Conservation (phyloP, 1,140 invertebrate species). For the Rhynchophorus ferrugineus region DNA sequence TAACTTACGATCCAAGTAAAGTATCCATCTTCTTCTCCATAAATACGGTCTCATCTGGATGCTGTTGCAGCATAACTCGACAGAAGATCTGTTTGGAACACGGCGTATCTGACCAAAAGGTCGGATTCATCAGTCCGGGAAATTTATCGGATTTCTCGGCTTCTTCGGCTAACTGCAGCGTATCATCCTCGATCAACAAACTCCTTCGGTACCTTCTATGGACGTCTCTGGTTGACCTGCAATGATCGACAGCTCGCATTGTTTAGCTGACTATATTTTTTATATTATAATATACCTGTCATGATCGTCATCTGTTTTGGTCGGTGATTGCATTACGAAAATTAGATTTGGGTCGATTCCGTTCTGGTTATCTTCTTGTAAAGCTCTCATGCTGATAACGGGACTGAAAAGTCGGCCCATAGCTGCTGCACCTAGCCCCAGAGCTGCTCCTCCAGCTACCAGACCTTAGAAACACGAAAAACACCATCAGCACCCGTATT, state of each 20-base stretch:
- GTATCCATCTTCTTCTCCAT: constrained; percentile 74
- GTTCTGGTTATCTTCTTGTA: constrained; percentile 37
- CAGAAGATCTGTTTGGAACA: constrained; percentile 71
- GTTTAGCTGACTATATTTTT: not conserved
- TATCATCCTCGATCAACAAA: constrained; percentile 32
- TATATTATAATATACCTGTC: not conserved
- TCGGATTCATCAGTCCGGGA: constrained; percentile 44
- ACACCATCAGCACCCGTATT: no score
- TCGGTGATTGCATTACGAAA: constrained; percentile 31
- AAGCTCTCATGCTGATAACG: constrained; percentile 45
- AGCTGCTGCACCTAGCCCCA: constrained; percentile 69
- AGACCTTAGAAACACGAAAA: constrained; percentile 49
- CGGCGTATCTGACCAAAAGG: constrained; percentile 61
- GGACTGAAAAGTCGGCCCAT: constrained; percentile 63
- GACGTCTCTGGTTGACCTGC: not conserved
- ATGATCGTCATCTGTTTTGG: not conserved
- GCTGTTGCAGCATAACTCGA: constrained; percentile 58
- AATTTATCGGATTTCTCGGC: constrained; percentile 9
- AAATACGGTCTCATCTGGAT: constrained; percentile 54
- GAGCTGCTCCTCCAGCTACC: constrained; percentile 68
- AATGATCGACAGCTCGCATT: not conserved
- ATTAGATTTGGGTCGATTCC: constrained; percentile 33
- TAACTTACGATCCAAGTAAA: constrained; percentile 61
- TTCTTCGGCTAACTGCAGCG: constrained; percentile 38
- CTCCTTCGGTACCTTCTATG: constrained; percentile 43